A percentile compares a stretch with the other conserved stretches of the same genome.
These are phyloP conservation scores for Thalassaphorura encarpata DNA, from an alignment of 1,140 invertebrate genomes.

Conservation along the genomic window DNA sequence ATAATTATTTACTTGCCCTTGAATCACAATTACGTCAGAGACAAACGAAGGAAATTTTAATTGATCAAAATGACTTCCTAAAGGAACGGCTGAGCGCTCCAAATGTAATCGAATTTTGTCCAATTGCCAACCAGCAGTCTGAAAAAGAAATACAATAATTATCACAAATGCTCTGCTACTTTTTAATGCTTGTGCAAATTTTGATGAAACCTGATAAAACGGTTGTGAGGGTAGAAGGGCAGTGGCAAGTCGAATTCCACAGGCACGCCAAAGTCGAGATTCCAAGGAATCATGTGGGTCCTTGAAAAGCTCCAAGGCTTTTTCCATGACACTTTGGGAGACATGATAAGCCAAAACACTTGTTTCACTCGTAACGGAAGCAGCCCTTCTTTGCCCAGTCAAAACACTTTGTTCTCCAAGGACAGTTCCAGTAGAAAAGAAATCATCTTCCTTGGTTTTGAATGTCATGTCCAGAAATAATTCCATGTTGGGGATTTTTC, in stretches of 20 bases:
- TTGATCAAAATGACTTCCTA: slow-evolving; percentile 9
- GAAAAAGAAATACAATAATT: neutral
- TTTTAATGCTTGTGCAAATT: too few relatives aligned
- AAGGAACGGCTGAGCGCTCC: neutral
- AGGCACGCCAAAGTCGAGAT: slow-evolving; percentile 33
- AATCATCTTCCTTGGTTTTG: slow-evolving; percentile 35
- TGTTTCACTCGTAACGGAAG: slow-evolving; percentile 40
- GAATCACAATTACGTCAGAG: neutral
- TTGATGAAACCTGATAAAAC: slow-evolving; percentile 11
- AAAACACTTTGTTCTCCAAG: slow-evolving; percentile 41
- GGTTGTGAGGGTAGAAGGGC: slow-evolving; percentile 30
- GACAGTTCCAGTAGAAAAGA: slow-evolving; percentile 38
- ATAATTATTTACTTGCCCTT: neutral
- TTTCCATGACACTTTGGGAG: slow-evolving; percentile 15
- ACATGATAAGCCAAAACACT: slow-evolving; percentile 36
- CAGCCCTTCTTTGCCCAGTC: slow-evolving; percentile 35
- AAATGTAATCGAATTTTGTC: neutral
- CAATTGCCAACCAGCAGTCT: neutral
- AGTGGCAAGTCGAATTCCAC: slow-evolving; percentile 24
- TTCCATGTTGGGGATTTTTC: slow-evolving; percentile 29
- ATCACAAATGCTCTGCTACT: neutral
- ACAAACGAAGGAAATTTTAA: neutral
- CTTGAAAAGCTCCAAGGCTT: slow-evolving; percentile 13
- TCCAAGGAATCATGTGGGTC: slow-evolving; percentile 17
- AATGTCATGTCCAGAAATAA: slow-evolving; percentile 20